Evolutionary conservation across 1,140 invertebrate genomes (phyloP).

Genomic region (Ganaspis sp.): DNA sequence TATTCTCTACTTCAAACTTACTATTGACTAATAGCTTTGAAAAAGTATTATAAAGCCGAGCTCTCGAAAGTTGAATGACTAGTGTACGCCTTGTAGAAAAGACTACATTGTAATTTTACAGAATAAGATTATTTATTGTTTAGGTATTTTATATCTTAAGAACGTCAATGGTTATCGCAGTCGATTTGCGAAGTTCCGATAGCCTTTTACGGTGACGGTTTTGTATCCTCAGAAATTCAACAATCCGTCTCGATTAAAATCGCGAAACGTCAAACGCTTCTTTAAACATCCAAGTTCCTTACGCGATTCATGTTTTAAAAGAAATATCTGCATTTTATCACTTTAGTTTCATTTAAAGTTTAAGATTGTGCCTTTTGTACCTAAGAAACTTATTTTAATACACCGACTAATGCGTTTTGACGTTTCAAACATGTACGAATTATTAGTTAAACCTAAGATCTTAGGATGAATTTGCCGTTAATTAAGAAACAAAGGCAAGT

Average conservation of each 20-base stretch:
- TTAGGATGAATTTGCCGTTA: not conserved
- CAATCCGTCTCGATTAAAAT: not conserved
- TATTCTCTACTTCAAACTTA: not conserved
- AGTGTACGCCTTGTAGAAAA: slow-evolving; percentile 2
- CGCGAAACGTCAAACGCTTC: slow-evolving; percentile 8
- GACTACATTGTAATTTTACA: slow-evolving; percentile 1
- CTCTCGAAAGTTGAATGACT: not conserved
- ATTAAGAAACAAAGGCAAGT: not conserved
- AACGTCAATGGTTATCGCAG: slow-evolving; percentile 5
- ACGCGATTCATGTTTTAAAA: not conserved
- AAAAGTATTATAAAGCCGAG: slow-evolving; percentile 17
- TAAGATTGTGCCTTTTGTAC: slow-evolving; percentile 28
- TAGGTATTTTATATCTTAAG: not conserved
- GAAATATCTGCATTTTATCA: not conserved
- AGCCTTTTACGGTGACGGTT: slow-evolving; percentile 7
- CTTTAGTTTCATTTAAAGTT: not conserved
- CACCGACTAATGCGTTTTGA: not conserved
- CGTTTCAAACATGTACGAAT: slow-evolving; percentile 18
- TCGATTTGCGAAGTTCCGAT: not conserved
- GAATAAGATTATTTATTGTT: slow-evolving; percentile 24
- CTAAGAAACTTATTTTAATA: slow-evolving; percentile 9
- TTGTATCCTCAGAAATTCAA: slow-evolving; percentile 15
- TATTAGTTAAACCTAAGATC: slow-evolving; percentile 1
- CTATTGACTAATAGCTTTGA: not conserved
- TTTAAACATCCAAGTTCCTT: not conserved